Percentiles rank a stretch among this genome's conserved stretches.
Conservation (phyloP, 2,113 vertebrate genomes). For the Mesitornis unicolor region DNA sequence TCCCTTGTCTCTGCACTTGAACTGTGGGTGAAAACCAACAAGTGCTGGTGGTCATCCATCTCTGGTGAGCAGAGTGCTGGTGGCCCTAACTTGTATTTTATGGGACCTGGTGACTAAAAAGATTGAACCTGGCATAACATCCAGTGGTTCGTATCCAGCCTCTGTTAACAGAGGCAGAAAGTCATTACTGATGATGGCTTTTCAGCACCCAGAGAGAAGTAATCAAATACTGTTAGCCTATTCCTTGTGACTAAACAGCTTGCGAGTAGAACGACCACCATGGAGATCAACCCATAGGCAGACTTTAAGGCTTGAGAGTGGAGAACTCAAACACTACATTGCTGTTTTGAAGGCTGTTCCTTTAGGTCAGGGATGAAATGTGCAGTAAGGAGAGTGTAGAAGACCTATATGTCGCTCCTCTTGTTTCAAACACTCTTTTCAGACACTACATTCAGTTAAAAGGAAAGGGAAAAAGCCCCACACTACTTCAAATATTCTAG, state of each 20-base stretch:
- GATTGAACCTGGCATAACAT: background rate
- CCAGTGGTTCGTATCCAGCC: background rate
- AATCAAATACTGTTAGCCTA: background rate
- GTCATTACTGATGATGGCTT: background rate
- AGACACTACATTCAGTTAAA: background rate
- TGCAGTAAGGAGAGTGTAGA: background rate
- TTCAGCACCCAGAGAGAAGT: background rate
- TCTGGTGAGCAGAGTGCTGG: background rate
- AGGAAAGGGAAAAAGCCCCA: rapidly evolving
- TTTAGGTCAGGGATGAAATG: background rate
- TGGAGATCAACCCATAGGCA: background rate
- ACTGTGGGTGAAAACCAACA: background rate
- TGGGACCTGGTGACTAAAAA: background rate
- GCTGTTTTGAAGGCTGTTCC: background rate
- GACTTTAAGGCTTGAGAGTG: background rate
- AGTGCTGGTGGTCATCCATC: background rate
- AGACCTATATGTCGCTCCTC: background rate
- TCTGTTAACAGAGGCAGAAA: background rate
- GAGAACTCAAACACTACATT: background rate
- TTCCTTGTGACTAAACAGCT: background rate
- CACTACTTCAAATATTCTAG: background rate
- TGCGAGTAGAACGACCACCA: background rate
- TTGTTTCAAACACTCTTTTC: background rate
- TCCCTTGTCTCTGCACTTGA: background rate
- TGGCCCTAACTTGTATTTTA: background rate